Conservation (phyloP, 2,888 invertebrate species). For the Empis stercorea region DNA sequence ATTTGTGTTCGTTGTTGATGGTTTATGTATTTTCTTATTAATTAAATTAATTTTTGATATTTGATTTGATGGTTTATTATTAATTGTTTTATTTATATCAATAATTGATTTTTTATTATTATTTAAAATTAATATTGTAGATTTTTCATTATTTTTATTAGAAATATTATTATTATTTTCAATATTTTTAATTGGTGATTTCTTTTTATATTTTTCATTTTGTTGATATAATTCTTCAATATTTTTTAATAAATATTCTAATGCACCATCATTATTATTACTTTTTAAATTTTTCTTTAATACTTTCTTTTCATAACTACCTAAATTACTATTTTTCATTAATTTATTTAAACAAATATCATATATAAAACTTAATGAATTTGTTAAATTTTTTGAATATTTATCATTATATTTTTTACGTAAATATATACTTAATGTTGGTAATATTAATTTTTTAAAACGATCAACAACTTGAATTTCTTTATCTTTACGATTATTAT, state of each 20-base stretch:
- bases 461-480: conserved; percentile 21
- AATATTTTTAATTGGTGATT: conserved; percentile 5
- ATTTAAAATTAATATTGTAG: neutral
- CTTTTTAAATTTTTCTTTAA: conserved; percentile 26
- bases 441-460: conserved; percentile 28
- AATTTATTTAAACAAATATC: conserved; percentile 20
- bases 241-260: conserved; percentile 27
- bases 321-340: conserved; percentile 11
- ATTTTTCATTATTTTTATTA: conserved; percentile 5
- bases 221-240: conserved; percentile 8
- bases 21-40: too few relatives aligned
- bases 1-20: too few relatives aligned
- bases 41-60: too few relatives aligned
- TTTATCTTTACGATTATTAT: conserved; percentile 3
- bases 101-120: conserved; percentile 5
- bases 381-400: conserved; percentile 17
- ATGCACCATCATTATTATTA: conserved; percentile 21
- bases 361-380: conserved; percentile 25
- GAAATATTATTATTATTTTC: too few relatives aligned
- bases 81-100: neutral
- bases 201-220: conserved; percentile 15
- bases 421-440: conserved; percentile 20
- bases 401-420: conserved; percentile 21
- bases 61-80: neutral
- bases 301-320: conserved; percentile 23